These are phyloP conservation scores for Malthinus seriepunctatus DNA, from an alignment of 2,888 invertebrate species.

Conservation along the genomic window DNA sequence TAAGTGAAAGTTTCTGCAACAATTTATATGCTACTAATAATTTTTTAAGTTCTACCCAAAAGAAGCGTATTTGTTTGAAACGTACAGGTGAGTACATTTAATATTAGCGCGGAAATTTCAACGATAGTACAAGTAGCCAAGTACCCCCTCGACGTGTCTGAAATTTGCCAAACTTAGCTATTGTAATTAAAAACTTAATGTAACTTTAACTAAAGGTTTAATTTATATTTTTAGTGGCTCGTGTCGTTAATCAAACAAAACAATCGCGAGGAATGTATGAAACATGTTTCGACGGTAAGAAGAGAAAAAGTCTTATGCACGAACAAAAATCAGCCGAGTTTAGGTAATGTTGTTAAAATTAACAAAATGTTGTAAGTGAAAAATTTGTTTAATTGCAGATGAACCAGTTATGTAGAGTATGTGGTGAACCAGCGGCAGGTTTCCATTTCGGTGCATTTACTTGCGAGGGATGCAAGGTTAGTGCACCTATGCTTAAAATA, in stretches of 20 bases:
- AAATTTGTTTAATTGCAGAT: constrained; percentile 66
- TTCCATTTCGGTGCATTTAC: constrained; percentile 96
- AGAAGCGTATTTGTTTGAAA: no score
- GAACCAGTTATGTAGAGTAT: constrained; percentile 96
- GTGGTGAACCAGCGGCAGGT: constrained; percentile 92
- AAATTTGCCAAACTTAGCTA: no score
- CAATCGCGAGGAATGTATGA: constrained; percentile 15
- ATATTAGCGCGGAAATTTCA: no score
- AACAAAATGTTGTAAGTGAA: neutral
- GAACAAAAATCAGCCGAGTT: constrained; percentile 11
- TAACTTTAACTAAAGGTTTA: no score
- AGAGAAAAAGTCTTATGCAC: constrained; percentile 13
- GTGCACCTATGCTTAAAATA: constrained; percentile 35
- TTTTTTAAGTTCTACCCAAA: no score
- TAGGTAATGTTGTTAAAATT: constrained; percentile 12
- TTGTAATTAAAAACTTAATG: no score
- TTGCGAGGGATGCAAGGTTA: constrained; percentile 95
- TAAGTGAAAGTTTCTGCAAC: no score
- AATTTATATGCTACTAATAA: no score
- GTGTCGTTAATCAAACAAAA: neutral
- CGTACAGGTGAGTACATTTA: no score
- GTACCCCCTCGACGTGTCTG: no score
- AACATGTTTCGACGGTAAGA: constrained; percentile 7
- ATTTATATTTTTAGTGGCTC: neutral
- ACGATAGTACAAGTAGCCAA: no score